Conservation (phyloP, 2,888 invertebrate genomes). For the Germaria angustata region DNA sequence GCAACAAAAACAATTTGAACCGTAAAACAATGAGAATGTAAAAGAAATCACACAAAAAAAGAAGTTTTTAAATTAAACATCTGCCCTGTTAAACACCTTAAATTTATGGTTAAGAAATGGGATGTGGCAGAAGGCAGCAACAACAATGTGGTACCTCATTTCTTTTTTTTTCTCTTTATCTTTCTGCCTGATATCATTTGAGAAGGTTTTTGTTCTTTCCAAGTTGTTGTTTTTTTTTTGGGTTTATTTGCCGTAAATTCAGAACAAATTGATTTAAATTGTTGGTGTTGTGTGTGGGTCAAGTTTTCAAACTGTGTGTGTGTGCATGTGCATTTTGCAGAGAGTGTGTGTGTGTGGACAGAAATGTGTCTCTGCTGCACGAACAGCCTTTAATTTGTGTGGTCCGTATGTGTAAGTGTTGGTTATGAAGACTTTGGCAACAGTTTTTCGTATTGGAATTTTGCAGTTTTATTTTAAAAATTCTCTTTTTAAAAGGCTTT, state of each 20-base stretch:
- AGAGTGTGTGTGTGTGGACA: not conserved
- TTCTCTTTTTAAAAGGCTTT: no score
- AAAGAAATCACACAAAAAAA: not conserved
- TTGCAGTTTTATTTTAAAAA: no score
- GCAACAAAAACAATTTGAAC: not conserved
- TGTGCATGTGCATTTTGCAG: not conserved
- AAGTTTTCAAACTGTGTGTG: not conserved
- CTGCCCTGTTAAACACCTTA: slow-evolving; percentile 22
- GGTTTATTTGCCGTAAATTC: slow-evolving; percentile 43
- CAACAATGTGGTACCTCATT: not conserved
- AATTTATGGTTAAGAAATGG: slow-evolving; percentile 18
- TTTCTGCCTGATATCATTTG: not conserved
- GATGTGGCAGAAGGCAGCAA: slow-evolving; percentile 4
- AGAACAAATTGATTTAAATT: slow-evolving; percentile 63
- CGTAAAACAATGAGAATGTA: not conserved
- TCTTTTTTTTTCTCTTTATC: not conserved
- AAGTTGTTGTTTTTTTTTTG: not conserved
- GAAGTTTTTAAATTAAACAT: slow-evolving; percentile 14
- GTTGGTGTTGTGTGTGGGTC: slow-evolving; percentile 33
- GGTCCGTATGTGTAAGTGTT: not conserved
- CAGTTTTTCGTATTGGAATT: not conserved
- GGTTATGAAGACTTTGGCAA: not conserved
- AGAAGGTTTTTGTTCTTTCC: not conserved
- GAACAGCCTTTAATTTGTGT: slow-evolving; percentile 13
- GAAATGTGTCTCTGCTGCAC: not conserved